phyloP scores from a whole-genome alignment of 2,888 invertebrate genomes.

The Tortrix viridana region DNA sequence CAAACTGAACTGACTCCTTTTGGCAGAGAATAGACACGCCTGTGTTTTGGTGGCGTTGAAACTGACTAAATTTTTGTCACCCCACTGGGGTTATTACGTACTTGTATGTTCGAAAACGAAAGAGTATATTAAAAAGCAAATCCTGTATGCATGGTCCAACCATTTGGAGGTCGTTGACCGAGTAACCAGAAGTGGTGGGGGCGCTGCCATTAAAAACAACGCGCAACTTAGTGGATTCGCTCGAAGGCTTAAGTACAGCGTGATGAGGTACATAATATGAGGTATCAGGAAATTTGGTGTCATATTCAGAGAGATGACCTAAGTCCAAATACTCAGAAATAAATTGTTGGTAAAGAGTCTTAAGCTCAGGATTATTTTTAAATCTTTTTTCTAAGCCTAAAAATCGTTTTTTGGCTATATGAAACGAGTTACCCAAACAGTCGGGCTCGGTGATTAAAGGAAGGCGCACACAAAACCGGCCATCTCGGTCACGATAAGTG shows the following conservation, averaged over 20 bases:
- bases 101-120: not conserved
- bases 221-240: slow-evolving; percentile 14
- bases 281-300: not conserved
- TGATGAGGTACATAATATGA: slow-evolving; percentile 11
- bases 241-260: slow-evolving; percentile 5
- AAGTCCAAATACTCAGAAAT: not conserved
- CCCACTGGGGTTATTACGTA: too few species aligned
- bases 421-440: slow-evolving; percentile 1
- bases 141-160: slow-evolving; percentile 8
- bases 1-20: too few species aligned
- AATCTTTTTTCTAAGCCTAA: not conserved
- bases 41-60: too few species aligned
- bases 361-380: not conserved
- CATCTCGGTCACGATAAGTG: not conserved
- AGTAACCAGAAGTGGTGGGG: slow-evolving; percentile 9
- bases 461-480: not conserved
- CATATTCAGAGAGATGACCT: slow-evolving; percentile 8
- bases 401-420: slow-evolving; percentile 1
- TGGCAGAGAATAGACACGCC: too few species aligned
- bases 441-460: not conserved
- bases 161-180: slow-evolving; percentile 10
- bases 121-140: not conserved
- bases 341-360: not conserved
- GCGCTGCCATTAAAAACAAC: slow-evolving; percentile 15
- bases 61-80: too few species aligned